Evolutionary conservation across 2,888 invertebrate species (phyloP), one percentile per base, ranked within the genome.

Genomic region (Hydroisotoma schaefferi): DNA sequence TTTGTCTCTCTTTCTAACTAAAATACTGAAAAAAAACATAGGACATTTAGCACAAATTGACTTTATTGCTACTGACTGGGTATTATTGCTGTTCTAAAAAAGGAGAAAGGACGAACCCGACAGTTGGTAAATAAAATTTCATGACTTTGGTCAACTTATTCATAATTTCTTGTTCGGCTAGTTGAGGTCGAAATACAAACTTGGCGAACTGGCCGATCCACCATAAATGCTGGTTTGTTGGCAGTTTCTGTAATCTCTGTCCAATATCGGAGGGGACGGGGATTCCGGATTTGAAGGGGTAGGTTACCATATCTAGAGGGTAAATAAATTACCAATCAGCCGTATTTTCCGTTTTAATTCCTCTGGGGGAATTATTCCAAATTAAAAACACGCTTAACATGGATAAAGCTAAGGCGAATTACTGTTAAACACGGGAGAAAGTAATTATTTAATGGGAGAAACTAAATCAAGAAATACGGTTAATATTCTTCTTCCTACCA

Each of bases 161-260:
- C 46, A 67, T 55, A 8, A 55, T 29, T 27, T 55, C 55, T 37
- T 59, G 57, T 18, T 61, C 57, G 29, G 52, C 40, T 5, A 53
- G 28, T 15, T 56, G 56, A 27, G 59, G 54, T 23, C 61, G 55
- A 22, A 67, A 22, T 18, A 57, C 33, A 28, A 61, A 67, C 33
- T 61, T 59, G 18, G 67, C 67, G 55, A 61, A 67, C 29, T 67
- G 67, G 10, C 63, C 55, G 10, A 61, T 53, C 67, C 67, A 67
- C 67, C 67, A 67, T 23, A 66, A 10, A 26, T 48, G 59, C 25
- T 59, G 61, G 28, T 61, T 53, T 20, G 63, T 56, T 2, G 56
- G 44, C 26, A 67, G 48, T 28, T 57, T 37, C 23, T 57, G 56
- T 8, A 67, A 26, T 12, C 58, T 54, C 1, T 51, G 38, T 8